These are phyloP conservation scores for Grammomys surdaster DNA, from an alignment of 2,113 vertebrate species.

Conservation along the genomic window DNA sequence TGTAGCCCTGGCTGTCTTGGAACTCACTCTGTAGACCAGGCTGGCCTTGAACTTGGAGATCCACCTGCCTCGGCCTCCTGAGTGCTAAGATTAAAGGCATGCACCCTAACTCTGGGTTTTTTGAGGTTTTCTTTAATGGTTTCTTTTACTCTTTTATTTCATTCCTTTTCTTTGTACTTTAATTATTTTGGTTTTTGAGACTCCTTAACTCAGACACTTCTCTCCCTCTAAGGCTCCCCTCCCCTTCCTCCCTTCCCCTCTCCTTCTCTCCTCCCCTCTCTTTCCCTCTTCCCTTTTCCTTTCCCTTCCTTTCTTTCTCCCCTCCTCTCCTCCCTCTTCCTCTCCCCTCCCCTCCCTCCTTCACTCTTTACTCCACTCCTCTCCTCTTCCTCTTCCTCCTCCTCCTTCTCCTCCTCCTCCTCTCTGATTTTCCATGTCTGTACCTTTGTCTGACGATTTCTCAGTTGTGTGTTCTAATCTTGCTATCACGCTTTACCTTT, in stretches of 20 bases:
- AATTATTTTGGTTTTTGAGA: constrained; percentile 10
- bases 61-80: not conserved
- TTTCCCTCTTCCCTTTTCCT: not conserved
- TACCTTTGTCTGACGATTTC: not conserved
- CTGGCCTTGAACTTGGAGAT: not conserved
- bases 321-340: fast-evolving
- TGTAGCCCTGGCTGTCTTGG: not conserved
- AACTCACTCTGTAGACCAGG: not conserved
- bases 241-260: no score
- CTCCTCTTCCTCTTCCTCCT: no score
- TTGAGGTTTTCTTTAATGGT: not conserved
- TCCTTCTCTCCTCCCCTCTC: no score
- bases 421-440: not conserved
- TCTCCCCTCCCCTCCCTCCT: fast-evolving
- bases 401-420: not conserved
- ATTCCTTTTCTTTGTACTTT: not conserved
- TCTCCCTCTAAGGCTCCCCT: not conserved
- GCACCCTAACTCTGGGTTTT: not conserved
- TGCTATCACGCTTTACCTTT: constrained; percentile 32
- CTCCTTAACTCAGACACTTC: not conserved
- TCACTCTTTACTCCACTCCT: fast-evolving
- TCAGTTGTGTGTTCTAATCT: constrained; percentile 10
- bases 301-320: not conserved
- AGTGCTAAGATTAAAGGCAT: not conserved
- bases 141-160: not conserved